Evolutionary conservation across 2,113 vertebrate genomes (phyloP).

Genomic region (Eretmodus cyanostictus): DNA sequence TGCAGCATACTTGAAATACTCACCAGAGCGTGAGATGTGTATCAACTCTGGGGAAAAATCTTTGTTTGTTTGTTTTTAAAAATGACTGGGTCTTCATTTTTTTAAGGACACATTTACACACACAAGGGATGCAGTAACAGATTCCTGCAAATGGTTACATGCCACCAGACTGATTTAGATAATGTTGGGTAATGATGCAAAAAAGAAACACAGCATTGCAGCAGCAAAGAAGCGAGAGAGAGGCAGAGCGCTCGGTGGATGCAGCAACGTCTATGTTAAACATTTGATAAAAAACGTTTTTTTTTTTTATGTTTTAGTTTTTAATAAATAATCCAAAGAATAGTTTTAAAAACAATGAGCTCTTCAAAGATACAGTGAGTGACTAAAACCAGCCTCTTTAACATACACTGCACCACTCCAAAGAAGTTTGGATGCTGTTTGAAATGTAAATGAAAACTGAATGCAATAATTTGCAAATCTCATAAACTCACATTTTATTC

Average conservation of each 20-base stretch:
- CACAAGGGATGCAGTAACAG: neutral
- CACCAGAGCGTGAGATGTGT: neutral
- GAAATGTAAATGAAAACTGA: neutral
- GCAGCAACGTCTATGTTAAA: neutral
- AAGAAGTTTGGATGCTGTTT: neutral
- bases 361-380: neutral
- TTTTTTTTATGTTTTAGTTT: neutral
- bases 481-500: neutral
- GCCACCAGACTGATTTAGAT: neutral
- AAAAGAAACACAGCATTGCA: neutral
- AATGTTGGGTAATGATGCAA: neutral
- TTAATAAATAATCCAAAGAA: neutral
- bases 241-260: neutral
- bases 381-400: neutral
- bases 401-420: neutral
- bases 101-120: neutral
- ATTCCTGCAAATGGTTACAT: neutral
- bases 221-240: neutral
- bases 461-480: neutral
- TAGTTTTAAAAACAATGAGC: neutral
- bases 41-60: neutral
- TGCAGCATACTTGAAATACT: neutral
- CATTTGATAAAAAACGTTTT: neutral
- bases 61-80: neutral
- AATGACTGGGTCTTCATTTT: neutral